Evolutionary conservation across 2,113 vertebrate species (phyloP), one percentile per base, ranked within the genome.

Genomic region (Sylvia atricapilla): DNA sequence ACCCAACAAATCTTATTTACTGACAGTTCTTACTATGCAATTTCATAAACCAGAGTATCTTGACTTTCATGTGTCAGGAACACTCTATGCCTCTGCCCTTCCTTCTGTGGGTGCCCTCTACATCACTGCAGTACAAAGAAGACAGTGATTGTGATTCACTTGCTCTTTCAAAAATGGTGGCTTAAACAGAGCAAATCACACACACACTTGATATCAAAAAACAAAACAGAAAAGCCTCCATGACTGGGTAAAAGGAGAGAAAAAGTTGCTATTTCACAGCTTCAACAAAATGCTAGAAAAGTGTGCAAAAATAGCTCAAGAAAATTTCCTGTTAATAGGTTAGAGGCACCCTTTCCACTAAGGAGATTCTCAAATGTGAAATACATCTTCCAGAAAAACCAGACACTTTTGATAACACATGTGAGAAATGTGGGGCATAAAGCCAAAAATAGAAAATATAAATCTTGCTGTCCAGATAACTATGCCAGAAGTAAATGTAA

Each of bases 311-410:
- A 85, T 16, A 86, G 83, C 41, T 82, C 52, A 93, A 87, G 46
- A 74, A 93, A 83, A 75, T 81, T 73, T 94, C 70, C 25, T 87
- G 18, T 63, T 63, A 81, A 83, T 58, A 63, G 41, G 44, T 90
- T 75, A 87, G 39, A 91, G 79, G 35, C 41, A 75, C 56, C 35
- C 44, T 76, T 67, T 53, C 46, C 77, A 93, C 5, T 11, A 53
- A 82, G 67, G 46, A 41, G 68, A 93, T 46, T 94, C 68, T 87
- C 35, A 41, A 47, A 53, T 60, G 31, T 44, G 81, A 96, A 95
- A 95, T 53, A 80, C 50, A 82, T 59, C 12, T 93, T 77, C 82
- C 64, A 93, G 68, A 96, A 95, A 94, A 93, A 58, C 11, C 30
- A 74, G 84, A 82, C 44, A 41, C 47, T 64, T 93, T 87, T 64